Conservation (phyloP, 53 echinoderm and acorn worm species). For the Temnopleurus reevesii region DNA sequence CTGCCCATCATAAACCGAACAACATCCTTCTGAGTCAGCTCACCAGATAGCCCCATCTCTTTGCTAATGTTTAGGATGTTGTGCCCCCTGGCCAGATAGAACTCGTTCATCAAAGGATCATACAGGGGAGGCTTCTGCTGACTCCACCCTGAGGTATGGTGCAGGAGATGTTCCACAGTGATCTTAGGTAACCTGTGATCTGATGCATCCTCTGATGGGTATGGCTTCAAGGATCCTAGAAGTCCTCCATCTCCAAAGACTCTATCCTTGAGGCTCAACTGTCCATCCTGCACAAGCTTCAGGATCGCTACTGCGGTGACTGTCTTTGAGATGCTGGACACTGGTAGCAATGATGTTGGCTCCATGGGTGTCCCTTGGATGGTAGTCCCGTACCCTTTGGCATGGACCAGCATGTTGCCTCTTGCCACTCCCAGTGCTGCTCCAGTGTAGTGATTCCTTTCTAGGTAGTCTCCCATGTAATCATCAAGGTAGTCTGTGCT, state of each 20-base stretch:
- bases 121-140: conserved; percentile 68
- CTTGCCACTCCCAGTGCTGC: conserved; percentile 78
- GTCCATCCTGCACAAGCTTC: conserved; percentile 74
- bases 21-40: conserved; percentile 67
- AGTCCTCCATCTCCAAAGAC: conserved; percentile 89
- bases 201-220: conserved; percentile 34
- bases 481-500: neutral
- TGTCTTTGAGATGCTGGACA: conserved; percentile 95
- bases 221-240: conserved; percentile 56
- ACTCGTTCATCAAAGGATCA: conserved; percentile 86
- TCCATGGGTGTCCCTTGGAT: conserved; percentile 64
- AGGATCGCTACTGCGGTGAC: conserved; percentile 85
- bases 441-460: conserved; percentile 82
- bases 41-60: conserved; percentile 70
- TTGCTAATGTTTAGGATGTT: conserved; percentile 77
- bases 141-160: conserved; percentile 91
- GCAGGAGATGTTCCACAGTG: conserved; percentile 83
- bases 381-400: conserved; percentile 85
- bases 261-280: conserved; percentile 65
- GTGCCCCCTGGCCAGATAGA: conserved; percentile 84
- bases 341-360: conserved; percentile 76
- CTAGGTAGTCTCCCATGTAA: conserved; percentile 73
- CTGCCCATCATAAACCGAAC: conserved; percentile 77
- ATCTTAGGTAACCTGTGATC: conserved; percentile 80
- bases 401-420: conserved; percentile 64